These are phyloP conservation scores for Brachypteracias leptosomus DNA, from an alignment of 2,113 vertebrate genomes.

Conservation along the genomic window DNA sequence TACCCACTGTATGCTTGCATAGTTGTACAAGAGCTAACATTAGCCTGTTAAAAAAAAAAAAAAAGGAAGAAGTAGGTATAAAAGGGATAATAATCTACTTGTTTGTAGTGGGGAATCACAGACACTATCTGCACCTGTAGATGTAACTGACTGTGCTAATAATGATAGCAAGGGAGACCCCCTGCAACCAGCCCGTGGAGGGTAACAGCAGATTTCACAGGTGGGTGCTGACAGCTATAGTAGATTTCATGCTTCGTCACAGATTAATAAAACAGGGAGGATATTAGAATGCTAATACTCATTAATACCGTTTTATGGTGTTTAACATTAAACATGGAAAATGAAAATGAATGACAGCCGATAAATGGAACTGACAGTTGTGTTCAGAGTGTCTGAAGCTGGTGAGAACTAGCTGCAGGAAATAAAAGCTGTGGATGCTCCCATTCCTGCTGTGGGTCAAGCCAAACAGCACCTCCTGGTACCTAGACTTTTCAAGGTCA, in stretches of 20 bases:
- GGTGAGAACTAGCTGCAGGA: not conserved
- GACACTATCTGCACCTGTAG: not conserved
- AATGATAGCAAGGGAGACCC: not conserved
- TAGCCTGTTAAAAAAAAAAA: not conserved
- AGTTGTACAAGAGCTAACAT: not conserved
- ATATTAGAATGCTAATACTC: slow-evolving; percentile 65
- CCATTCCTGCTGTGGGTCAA: not conserved
- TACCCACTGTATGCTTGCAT: not conserved
- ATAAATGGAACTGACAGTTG: slow-evolving; percentile 64
- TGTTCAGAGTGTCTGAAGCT: slow-evolving; percentile 8
- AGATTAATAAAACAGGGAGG: slow-evolving; percentile 39
- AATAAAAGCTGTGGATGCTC: not conserved
- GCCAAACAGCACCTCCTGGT: not conserved
- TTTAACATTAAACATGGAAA: slow-evolving; percentile 65
- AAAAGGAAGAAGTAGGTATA: not conserved
- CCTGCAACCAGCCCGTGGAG: not conserved
- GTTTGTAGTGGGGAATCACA: not conserved
- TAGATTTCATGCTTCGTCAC: slow-evolving; percentile 55
- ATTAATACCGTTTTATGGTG: slow-evolving; percentile 65
- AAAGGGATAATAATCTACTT: not conserved
- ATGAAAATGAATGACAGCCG: slow-evolving; percentile 59
- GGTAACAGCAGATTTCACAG: slow-evolving; percentile 39
- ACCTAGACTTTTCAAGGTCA: not conserved
- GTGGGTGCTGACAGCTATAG: slow-evolving; percentile 40
- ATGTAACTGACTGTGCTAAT: not conserved